phyloP scores from a whole-genome alignment of 2,797 vertebrate species.

The Leuciscus waleckii region DNA sequence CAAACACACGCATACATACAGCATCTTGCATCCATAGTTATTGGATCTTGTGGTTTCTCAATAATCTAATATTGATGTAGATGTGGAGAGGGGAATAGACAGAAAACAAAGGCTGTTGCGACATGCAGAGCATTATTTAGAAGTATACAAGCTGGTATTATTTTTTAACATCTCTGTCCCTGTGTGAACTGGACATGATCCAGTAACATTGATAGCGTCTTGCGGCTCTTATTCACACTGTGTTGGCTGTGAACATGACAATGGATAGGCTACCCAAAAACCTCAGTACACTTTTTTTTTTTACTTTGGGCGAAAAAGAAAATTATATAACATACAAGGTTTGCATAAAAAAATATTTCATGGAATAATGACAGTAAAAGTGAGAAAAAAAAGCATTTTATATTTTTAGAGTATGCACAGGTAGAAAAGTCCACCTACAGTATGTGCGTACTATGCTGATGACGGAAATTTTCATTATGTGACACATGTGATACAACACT shows the following conservation, averaged over 20 bases:
- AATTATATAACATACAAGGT: neutral
- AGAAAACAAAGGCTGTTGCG: neutral
- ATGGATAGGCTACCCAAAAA: neutral
- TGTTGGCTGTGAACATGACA: neutral
- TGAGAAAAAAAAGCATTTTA: neutral
- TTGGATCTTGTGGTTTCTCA: neutral
- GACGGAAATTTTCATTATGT: neutral
- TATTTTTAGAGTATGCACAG: neutral
- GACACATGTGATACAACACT: no score
- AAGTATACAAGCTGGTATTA: neutral
- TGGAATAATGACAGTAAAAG: neutral
- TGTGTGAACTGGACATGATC: slow-evolving; percentile 2
- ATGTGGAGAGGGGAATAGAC: neutral
- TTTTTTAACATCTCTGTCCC: neutral
- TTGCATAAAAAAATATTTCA: neutral
- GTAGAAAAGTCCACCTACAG: neutral
- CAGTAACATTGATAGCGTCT: neutral
- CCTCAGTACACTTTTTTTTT: neutral
- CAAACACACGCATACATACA: neutral
- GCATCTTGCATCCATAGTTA: neutral
- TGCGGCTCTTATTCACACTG: neutral
- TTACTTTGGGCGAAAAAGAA: neutral
- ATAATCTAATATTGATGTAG: slow-evolving; percentile 9
- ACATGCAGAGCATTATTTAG: neutral
- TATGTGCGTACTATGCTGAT: no score